These are phyloP conservation scores for Myripristis murdjan DNA, from an alignment of 2,797 vertebrate genomes.

Conservation along the genomic window DNA sequence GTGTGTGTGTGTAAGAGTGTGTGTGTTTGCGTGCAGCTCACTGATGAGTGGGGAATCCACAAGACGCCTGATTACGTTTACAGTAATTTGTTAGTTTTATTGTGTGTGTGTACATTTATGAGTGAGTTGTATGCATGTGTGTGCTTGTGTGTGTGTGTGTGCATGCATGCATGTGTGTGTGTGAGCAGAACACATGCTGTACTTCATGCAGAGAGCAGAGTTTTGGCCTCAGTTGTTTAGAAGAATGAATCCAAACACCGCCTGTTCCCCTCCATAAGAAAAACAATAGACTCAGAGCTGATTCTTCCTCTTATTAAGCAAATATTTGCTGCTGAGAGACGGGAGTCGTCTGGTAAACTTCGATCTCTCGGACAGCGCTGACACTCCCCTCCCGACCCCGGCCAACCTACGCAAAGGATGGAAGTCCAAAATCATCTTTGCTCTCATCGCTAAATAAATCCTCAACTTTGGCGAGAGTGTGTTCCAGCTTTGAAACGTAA, in stretches of 20 bases:
- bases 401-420: neutral
- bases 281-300: constrained; percentile 65
- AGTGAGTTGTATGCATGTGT: neutral
- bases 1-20: neutral
- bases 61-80: constrained; percentile 12
- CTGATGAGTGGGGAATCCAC: constrained; percentile 24
- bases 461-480: neutral
- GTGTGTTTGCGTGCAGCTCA: constrained; percentile 6
- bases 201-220: constrained; percentile 6
- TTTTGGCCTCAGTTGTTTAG: constrained; percentile 46
- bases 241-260: constrained; percentile 59
- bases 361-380: constrained; percentile 15
- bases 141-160: constrained; percentile 14
- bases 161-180: neutral
- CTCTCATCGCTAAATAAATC: neutral
- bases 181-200: neutral
- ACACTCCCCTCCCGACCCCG: neutral
- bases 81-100: constrained; percentile 7
- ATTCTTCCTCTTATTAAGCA: constrained; percentile 50
- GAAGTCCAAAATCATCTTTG: neutral
- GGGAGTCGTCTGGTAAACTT: constrained; percentile 55
- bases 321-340: constrained; percentile 66
- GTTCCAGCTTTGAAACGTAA: neutral
- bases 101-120: neutral
- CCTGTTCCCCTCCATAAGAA: constrained; percentile 34